Percentiles rank a stretch among this genome's conserved stretches.
These are phyloP conservation scores for Chamaedrilus cognettii DNA, from an alignment of 2,888 invertebrate genomes.

Conservation along the genomic window DNA sequence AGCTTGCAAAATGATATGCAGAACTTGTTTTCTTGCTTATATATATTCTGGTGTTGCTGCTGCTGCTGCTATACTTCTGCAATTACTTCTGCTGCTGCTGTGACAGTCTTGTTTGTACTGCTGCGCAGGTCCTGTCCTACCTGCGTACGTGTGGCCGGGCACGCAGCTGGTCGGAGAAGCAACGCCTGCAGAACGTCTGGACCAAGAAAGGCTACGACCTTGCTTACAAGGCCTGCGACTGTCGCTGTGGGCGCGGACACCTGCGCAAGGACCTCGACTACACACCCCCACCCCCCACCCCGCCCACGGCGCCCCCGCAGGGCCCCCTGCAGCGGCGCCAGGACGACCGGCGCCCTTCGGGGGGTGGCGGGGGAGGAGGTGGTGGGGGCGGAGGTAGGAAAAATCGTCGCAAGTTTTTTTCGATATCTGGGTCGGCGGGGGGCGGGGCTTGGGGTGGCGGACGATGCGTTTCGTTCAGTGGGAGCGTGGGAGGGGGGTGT, in stretches of 20 bases:
- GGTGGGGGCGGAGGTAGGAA: neutral
- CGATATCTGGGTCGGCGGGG: neutral
- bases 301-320: neutral
- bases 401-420: conserved; percentile 5
- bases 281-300: conserved; percentile 70
- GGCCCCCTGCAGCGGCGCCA: no score
- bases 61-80: no score
- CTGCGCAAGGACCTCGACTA: conserved; percentile 94
- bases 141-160: conserved; percentile 89
- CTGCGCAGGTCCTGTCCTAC: conserved; percentile 82
- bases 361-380: neutral
- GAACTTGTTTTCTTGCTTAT: no score
- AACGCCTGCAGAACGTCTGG: conserved; percentile 94
- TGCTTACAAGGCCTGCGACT: conserved; percentile 83
- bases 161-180: conserved; percentile 92
- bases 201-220: conserved; percentile 94
- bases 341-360: no score
- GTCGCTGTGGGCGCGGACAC: conserved; percentile 90
- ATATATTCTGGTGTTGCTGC: no score
- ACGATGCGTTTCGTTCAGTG: neutral
- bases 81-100: no score
- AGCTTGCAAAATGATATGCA: no score
- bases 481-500: conserved; percentile 61
- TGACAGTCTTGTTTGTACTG: no score
- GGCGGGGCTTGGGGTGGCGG: neutral